Base-by-base conservation (phyloP, 2,888 invertebrate genomes). In the Mesochorus sp. region DNA sequence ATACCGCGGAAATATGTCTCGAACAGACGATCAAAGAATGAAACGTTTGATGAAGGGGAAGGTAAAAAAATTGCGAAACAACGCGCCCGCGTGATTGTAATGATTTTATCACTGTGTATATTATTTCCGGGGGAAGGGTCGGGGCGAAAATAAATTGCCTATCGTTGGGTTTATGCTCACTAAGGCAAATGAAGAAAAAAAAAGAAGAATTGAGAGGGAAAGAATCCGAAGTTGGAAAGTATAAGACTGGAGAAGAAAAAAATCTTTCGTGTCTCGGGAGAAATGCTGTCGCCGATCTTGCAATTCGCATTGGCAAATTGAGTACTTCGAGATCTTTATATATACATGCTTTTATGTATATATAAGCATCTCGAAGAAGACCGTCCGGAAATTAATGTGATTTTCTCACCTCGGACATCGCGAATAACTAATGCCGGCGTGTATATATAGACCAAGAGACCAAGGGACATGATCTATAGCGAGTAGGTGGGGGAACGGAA, bases 321-420 rank as follows among this genome's bases (percentile, higher is more conserved):
- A 64, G 62, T 49, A 17, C 62, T 47, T 34, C 1, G 21, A 64
- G 31, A n/a, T n/a, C n/a, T n/a, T 64, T 44, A 49, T 34, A 49
- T n/a, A n/a, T n/a, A n/a, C n/a, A n/a, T n/a, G n/a, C 12, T 12
- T 14, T 61, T 49, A 55, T n/a, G n/a, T 47, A 67, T 31, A 44
- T 42, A 61, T 42, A 44, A 49, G 44, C 67, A 47, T 26, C 62
- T 49, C 42, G 82, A 86, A 86, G 84, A 82, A 86, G 81, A 84
- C 81, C n/a, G n/a, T n/a, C n/a, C 83, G 31, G 82, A 80, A 83
- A 84, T 84, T 82, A 87, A 85, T 82, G 79, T 74, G 83, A 81
- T 82, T 84, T 82, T 81, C 81, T 80, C 80, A n/a, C 5, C 68
- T 67, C 62, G 76, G 80, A 76, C 77, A 75, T 70, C 57, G 24